These are phyloP conservation scores for Drosophila falleni DNA, from an alignment of 2,888 invertebrate genomes.

Conservation along the genomic window DNA sequence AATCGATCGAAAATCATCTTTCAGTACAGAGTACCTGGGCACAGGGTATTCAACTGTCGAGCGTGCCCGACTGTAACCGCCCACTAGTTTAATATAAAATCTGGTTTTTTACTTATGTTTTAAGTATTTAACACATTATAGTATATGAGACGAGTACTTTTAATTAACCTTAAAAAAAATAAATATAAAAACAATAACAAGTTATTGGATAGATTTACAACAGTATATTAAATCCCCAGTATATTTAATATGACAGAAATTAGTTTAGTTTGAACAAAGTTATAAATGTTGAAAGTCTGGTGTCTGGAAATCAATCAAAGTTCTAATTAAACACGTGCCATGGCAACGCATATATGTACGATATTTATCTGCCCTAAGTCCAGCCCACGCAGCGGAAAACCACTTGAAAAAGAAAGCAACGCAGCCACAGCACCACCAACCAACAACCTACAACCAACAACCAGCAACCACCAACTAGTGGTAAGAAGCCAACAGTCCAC, in stretches of 20 bases:
- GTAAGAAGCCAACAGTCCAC: slow-evolving; percentile 8
- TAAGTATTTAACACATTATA: too few relatives aligned
- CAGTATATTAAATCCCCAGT: too few relatives aligned
- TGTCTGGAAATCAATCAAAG: background rate
- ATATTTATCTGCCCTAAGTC: slow-evolving; percentile 4
- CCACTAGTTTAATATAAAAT: too few relatives aligned
- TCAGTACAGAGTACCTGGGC: too few relatives aligned
- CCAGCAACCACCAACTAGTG: slow-evolving; percentile 6
- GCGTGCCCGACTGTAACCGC: too few relatives aligned
- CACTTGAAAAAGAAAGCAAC: slow-evolving; percentile 48
- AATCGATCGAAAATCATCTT: too few relatives aligned
- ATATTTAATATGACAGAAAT: too few relatives aligned
- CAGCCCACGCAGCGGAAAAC: slow-evolving; percentile 32
- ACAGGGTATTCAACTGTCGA: too few relatives aligned
- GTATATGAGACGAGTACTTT: too few relatives aligned
- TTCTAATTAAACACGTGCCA: slow-evolving; percentile 53
- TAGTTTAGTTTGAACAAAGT: background rate
- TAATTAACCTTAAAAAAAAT: background rate
- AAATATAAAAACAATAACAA: background rate
- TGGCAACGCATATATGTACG: slow-evolving; percentile 40
- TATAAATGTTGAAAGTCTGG: background rate
- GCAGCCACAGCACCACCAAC: slow-evolving; percentile 10
- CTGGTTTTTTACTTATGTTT: too few relatives aligned
- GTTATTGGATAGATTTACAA: background rate
- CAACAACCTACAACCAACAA: background rate